These are phyloP conservation scores for Solenodon paradoxus DNA, from an alignment of 2,113 vertebrate genomes.

Conservation along the genomic window DNA sequence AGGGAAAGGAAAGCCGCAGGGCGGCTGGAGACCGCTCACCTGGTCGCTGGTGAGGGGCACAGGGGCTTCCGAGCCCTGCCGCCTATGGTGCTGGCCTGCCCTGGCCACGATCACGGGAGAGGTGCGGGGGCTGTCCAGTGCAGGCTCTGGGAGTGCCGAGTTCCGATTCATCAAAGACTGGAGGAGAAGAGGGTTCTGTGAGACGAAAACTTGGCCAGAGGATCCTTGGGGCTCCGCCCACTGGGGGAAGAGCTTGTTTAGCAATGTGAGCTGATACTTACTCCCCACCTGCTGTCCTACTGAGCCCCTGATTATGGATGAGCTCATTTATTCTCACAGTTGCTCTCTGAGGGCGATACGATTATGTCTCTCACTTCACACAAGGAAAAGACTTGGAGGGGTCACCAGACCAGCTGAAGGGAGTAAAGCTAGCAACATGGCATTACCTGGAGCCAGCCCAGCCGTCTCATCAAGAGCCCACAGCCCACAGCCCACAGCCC, in stretches of 20 bases:
- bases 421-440: background rate
- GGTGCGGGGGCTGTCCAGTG: constrained; percentile 87
- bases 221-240: background rate
- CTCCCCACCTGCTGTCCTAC: background rate
- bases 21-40: constrained; percentile 76
- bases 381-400: background rate
- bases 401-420: background rate
- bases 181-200: constrained; percentile 20
- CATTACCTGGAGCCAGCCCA: background rate
- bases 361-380: background rate
- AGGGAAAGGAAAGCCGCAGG: background rate
- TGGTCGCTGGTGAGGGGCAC: constrained; percentile 68
- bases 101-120: constrained; percentile 85
- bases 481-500: background rate
- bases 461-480: background rate
- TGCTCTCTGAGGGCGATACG: background rate
- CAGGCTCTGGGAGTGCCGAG: constrained; percentile 79
- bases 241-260: background rate
- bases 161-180: constrained; percentile 79
- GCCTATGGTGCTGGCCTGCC: constrained; percentile 82
- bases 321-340: background rate
- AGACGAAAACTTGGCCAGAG: background rate
- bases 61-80: constrained; percentile 84
- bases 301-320: rapidly evolving
- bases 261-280: background rate